Evolutionary conservation across 1,140 invertebrate species (phyloP).

Genomic region (Dryas iulia): DNA sequence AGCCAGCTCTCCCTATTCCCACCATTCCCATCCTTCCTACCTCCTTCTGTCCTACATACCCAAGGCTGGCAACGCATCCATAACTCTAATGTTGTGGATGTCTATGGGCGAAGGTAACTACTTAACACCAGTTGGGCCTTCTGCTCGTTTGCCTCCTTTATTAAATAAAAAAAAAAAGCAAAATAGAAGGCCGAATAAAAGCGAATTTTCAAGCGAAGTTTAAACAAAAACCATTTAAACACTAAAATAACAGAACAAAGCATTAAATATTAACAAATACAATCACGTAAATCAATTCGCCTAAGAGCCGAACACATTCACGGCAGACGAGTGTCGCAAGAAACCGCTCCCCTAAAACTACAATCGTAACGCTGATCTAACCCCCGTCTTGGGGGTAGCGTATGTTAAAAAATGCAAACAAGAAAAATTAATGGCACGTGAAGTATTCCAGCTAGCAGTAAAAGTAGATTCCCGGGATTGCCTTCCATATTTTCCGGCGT

Average conservation of each 20-base stretch:
- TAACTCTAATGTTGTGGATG: too few species aligned
- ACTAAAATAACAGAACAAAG: background rate
- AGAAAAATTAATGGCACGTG: slow-evolving; percentile 78
- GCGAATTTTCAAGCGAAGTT: too few species aligned
- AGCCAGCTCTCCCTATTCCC: too few species aligned
- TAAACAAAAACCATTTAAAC: too few species aligned
- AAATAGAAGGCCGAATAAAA: too few species aligned
- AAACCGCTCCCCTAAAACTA: slow-evolving; percentile 57
- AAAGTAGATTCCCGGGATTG: slow-evolving; percentile 61
- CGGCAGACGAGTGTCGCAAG: slow-evolving; percentile 30
- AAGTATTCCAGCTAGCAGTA: slow-evolving; percentile 64
- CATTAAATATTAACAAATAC: background rate
- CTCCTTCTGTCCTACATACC: too few species aligned
- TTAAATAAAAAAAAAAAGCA: too few species aligned
- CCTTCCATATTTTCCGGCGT: slow-evolving; percentile 41
- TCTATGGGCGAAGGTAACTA: too few species aligned
- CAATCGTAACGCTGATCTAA: slow-evolving; percentile 63
- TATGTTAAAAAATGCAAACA: slow-evolving; percentile 80
- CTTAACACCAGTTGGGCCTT: too few species aligned
- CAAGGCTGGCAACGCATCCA: too few species aligned
- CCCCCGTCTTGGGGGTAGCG: slow-evolving; percentile 65
- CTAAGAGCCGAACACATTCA: slow-evolving; percentile 17
- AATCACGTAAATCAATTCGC: slow-evolving; percentile 15
- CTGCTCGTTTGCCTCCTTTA: too few species aligned
- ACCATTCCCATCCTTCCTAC: too few species aligned